Evolutionary conservation across 2,888 invertebrate species (phyloP), one percentile per base, ranked within the genome.

Genomic region (Amphipyra berbera): DNA sequence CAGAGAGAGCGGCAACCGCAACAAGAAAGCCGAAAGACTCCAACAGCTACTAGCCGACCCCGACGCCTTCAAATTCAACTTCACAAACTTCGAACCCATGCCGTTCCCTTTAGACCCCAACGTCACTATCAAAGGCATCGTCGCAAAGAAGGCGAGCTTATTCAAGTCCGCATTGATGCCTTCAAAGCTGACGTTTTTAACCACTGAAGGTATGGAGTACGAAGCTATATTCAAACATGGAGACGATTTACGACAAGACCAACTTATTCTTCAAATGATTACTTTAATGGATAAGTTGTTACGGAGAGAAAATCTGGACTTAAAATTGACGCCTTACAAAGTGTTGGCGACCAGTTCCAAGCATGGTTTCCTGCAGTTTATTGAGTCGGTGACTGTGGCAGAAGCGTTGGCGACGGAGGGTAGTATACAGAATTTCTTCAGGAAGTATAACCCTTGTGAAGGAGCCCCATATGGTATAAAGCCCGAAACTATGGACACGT

Each of bases 101-200:
- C 98, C 99, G 0, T 97, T 99, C 83, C 99, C 99, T 0, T 90
- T 99, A 10, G 99, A 99, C 94, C 99, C 99, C 0, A 97, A 96
- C 77, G 96, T 99, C 27, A 96, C 96, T 57, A 98, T 99, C 65
- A 97, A 97, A 85, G 98, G 98, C 53, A 98, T 99, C 44, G 95
- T 98, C 53, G 97, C 98, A 0, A 97, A 98, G 80, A 98, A 98
- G 81, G 98, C 99, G 0, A 97, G 97, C 47, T 95, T 99, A 0
- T 99, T 99, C 93, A 99, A 99, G 90, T 99, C 99, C 37, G 98
- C 98, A 0, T 94, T 99, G 58, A 99, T 99, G 98, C 99, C 99
- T 2, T 98, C 98, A 12, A 96, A 96, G 86, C 94, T 99, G 48
- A 97, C 98, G 0, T 99, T 99, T 88, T 93, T 97, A 12, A 98